Percentiles rank a stretch among this genome's conserved stretches.
These are phyloP conservation scores for Ptilodon capucinus DNA, from an alignment of 2,888 invertebrate species.

Conservation along the genomic window DNA sequence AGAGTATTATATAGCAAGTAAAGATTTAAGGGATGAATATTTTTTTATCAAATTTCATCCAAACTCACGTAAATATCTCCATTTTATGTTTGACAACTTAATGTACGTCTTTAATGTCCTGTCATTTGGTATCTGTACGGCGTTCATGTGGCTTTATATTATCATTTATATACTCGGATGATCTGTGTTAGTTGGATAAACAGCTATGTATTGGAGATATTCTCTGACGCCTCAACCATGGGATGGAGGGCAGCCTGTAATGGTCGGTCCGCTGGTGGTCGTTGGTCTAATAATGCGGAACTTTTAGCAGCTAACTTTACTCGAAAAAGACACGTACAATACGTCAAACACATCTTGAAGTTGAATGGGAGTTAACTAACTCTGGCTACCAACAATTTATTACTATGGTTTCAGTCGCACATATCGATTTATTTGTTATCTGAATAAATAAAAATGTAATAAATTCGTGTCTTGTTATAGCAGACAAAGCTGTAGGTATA, in stretches of 20 bases:
- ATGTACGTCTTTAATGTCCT: too few relatives aligned
- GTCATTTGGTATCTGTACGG: too few relatives aligned
- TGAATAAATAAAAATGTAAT: constrained; percentile 25
- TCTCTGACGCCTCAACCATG: constrained; percentile 8
- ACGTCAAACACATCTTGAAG: constrained; percentile 3
- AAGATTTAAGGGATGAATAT: too few relatives aligned
- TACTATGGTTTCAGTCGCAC: too few relatives aligned
- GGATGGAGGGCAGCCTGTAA: constrained; percentile 5
- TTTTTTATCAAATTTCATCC: too few relatives aligned
- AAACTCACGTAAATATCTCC: too few relatives aligned
- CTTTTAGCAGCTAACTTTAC: constrained; percentile 4
- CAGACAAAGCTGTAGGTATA: constrained; percentile 23
- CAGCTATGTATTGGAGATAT: constrained; percentile 1
- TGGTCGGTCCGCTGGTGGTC: constrained; percentile 1
- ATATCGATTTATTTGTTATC: constrained; percentile 28
- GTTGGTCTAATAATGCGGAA: constrained; percentile 3
- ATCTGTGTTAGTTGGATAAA: too few relatives aligned
- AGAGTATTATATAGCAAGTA: too few relatives aligned
- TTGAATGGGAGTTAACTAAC: constrained; percentile 4
- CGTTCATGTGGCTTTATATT: too few relatives aligned
- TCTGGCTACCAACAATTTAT: constrained; percentile 1
- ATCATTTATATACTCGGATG: too few relatives aligned
- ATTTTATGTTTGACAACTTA: too few relatives aligned
- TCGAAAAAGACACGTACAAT: too few relatives aligned
- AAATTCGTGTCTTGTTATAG: constrained; percentile 23